A percentile compares a stretch with the other conserved stretches of the same genome.
Evolutionary conservation across 2,888 invertebrate species (phyloP).

Genomic region (Tetrapedia diversipes): DNA sequence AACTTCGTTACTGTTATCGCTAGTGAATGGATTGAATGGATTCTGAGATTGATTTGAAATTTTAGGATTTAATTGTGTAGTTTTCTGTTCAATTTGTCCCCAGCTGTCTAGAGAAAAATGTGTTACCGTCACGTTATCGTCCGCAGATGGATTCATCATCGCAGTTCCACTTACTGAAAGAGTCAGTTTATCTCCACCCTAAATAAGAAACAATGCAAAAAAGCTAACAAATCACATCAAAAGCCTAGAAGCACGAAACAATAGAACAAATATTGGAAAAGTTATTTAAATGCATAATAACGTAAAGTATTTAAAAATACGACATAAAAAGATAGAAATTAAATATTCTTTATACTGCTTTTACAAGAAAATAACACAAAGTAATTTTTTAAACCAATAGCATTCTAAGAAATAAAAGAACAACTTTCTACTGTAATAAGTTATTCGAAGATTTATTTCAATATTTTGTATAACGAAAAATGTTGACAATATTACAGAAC

Average conservation of each 20-base stretch:
- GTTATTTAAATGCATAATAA: slow-evolving; percentile 1
- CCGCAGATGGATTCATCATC: slow-evolving; percentile 70
- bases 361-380: slow-evolving; percentile 5
- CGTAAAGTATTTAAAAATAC: slow-evolving; percentile 8
- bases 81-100: slow-evolving; percentile 84
- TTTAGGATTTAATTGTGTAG: slow-evolving; percentile 78
- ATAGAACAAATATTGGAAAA: slow-evolving; percentile 14
- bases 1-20: slow-evolving; percentile 63
- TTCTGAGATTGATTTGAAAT: slow-evolving; percentile 79
- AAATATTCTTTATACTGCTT: neutral
- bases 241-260: slow-evolving; percentile 57
- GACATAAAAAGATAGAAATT: neutral
- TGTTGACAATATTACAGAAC: slow-evolving; percentile 18
- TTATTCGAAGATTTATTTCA: neutral
- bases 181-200: slow-evolving; percentile 89
- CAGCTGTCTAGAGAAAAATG: slow-evolving; percentile 84
- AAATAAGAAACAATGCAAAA: slow-evolving; percentile 69
- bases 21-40: slow-evolving; percentile 82
- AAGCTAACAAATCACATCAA: slow-evolving; percentile 70
- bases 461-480: neutral
- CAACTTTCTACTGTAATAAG: slow-evolving; percentile 24
- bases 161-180: slow-evolving; percentile 85
- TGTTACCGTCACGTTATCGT: slow-evolving; percentile 86
- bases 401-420: slow-evolving; percentile 1
- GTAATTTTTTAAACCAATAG: slow-evolving; percentile 11